Evolutionary conservation across 1,140 invertebrate species (phyloP), one percentile per base, ranked within the genome.

Genomic region (Psilanteris sp.): DNA sequence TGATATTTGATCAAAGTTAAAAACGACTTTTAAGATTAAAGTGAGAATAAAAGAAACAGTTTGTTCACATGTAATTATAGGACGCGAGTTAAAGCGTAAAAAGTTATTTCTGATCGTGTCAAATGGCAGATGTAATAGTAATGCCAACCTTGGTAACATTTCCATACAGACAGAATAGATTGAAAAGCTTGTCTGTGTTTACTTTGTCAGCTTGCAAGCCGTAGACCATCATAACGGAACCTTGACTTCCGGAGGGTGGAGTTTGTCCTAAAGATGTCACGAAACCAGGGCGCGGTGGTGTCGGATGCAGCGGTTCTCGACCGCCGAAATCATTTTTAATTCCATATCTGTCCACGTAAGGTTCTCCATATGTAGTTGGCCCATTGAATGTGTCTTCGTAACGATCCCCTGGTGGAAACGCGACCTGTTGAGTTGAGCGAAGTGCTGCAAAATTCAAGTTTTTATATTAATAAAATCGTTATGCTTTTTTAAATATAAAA

Each of bases 181-280:
- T 99, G 92, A 99, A 99, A n/a, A 99, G 91, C 82, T 94, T 93
- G 87, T 99, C 97, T 67, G 96, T 95, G 89, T 99, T 99, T 84
- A 97, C 95, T 83, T 96, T 96, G 72, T 96, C 92, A 34, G 93
- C 92, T 83, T 97, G 96, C 9, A 99, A 90, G 14, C 97, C 97
- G 89, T 99, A 99, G 16, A 99, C 96, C 97, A 99, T 99, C 89
- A 99, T 93, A 32, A 99, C 97, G 34, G 94, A 93, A 10, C 96
- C 95, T 79, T 95, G 93, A 79, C 82, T 84, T 41, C 83, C 86
- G 3, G 87, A 82, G 14, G 85, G 81, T 24, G 85, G 87, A n/a
- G 83, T 83, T 43, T 88, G 89, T 52, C 87, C 83, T 57, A 89
- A 78, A 62, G 87, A 83, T 50, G 87, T 83, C 41, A 88, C 88